Conservation (phyloP, 1,140 invertebrate species). For the Nasonia giraulti region DNA sequence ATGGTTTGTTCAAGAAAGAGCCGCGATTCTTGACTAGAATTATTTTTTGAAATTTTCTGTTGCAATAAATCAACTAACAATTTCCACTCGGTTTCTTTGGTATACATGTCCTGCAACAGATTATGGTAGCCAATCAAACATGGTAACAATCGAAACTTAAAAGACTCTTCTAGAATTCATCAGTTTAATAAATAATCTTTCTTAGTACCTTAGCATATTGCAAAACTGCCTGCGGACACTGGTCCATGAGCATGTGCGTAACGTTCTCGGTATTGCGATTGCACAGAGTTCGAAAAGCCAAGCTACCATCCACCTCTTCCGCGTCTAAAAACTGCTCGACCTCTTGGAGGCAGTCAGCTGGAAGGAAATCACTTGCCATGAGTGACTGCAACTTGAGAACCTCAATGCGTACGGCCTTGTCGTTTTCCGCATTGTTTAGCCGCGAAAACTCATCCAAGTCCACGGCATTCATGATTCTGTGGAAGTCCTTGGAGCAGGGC, state of each 20-base stretch:
- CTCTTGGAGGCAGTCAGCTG: slow-evolving; percentile 69
- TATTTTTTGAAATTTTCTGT: slow-evolving; percentile 68
- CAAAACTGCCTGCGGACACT: slow-evolving; percentile 76
- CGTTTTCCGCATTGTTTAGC: slow-evolving; percentile 53
- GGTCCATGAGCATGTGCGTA: slow-evolving; percentile 71
- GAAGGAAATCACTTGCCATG: slow-evolving; percentile 68
- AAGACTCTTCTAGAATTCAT: background rate
- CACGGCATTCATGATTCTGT: slow-evolving; percentile 57
- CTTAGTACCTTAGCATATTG: slow-evolving; percentile 76
- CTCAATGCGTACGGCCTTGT: slow-evolving; percentile 61
- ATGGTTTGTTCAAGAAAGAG: slow-evolving; percentile 74
- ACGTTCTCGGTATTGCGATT: slow-evolving; percentile 60
- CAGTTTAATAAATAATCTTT: background rate
- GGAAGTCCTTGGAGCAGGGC: slow-evolving; percentile 66
- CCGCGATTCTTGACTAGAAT: slow-evolving; percentile 66
- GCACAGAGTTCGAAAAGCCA: slow-evolving; percentile 69
- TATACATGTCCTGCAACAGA: slow-evolving; percentile 72
- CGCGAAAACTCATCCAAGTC: slow-evolving; percentile 58
- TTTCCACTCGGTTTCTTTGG: slow-evolving; percentile 75
- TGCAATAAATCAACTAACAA: slow-evolving; percentile 72
- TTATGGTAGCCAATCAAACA: slow-evolving; percentile 26
- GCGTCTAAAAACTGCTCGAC: slow-evolving; percentile 69
- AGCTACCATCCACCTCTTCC: slow-evolving; percentile 67
- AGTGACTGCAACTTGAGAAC: slow-evolving; percentile 70
- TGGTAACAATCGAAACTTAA: background rate